These are phyloP conservation scores for Corticium candelabrum DNA, from an alignment of 37 sponge, comb jelly and placozoan species.

Conservation along the genomic window DNA sequence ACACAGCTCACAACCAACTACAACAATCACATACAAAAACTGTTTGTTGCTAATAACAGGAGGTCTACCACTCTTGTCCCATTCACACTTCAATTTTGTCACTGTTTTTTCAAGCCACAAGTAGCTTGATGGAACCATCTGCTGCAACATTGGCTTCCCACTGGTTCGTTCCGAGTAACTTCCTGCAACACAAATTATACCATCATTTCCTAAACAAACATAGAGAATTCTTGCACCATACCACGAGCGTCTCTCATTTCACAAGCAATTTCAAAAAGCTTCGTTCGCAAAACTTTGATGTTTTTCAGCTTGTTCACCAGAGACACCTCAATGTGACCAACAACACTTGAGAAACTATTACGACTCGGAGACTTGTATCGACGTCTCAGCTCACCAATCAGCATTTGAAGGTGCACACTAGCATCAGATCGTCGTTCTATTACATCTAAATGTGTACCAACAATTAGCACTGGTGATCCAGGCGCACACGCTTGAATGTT, in stretches of 20 bases:
- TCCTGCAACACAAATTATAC: too few relatives aligned
- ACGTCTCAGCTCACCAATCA: not conserved
- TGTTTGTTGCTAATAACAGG: too few relatives aligned
- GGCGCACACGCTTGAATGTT: slow-evolving; percentile 81
- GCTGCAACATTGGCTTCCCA: too few relatives aligned
- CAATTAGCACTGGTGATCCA: slow-evolving; percentile 62
- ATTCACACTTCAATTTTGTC: too few relatives aligned
- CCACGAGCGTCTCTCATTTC: not conserved
- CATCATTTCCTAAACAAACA: too few relatives aligned
- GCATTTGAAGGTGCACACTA: not conserved
- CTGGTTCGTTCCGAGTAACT: too few relatives aligned
- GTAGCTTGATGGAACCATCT: too few relatives aligned
- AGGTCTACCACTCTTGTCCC: too few relatives aligned
- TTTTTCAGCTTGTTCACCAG: not conserved
- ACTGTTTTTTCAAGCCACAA: too few relatives aligned
- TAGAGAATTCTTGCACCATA: too few relatives aligned
- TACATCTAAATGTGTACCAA: slow-evolving; percentile 56
- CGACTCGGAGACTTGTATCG: not conserved
- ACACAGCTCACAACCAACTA: too few relatives aligned
- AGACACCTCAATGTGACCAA: not conserved
- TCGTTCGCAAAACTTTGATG: not conserved
- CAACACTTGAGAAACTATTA: not conserved
- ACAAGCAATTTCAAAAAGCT: not conserved
- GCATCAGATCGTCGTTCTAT: not conserved
- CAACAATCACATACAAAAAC: too few relatives aligned